Percentiles rank a stretch among this genome's conserved stretches.
These are phyloP conservation scores for Hydrozoanthus tunicans DNA, from an alignment of 64 coral and sea anemone genomes.

Conservation along the genomic window DNA sequence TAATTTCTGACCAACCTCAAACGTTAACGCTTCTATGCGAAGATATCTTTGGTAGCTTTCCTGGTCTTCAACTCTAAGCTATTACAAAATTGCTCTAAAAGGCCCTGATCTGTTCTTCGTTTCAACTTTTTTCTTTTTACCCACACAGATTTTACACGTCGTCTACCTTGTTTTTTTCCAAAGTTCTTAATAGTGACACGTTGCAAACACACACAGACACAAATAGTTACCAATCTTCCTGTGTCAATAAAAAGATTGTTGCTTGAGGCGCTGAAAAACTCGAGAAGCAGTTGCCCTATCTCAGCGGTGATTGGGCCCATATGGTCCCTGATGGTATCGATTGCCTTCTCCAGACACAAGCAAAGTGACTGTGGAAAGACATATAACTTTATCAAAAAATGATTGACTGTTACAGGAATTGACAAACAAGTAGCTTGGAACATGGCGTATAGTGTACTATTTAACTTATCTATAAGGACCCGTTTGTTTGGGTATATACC, in stretches of 20 bases:
- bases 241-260: constrained; percentile 66
- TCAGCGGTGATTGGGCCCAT: constrained; percentile 76
- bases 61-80: too few species aligned
- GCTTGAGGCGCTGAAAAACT: constrained; percentile 58
- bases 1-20: too few species aligned
- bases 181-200: background rate
- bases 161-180: background rate
- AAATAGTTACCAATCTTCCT: constrained; percentile 58
- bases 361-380: constrained; percentile 68
- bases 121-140: too few species aligned
- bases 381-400: background rate
- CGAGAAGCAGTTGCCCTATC: constrained; percentile 60
- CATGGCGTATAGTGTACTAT: too few species aligned
- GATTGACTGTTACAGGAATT: background rate
- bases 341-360: constrained; percentile 85
- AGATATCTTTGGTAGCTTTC: too few species aligned
- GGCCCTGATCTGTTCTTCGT: too few species aligned
- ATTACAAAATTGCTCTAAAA: too few species aligned
- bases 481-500: too few species aligned
- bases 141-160: background rate
- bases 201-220: background rate
- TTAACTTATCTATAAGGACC: too few species aligned
- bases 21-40: too few species aligned
- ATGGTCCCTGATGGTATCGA: constrained; percentile 89
- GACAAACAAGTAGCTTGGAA: background rate